Conservation (phyloP, 2,888 invertebrate genomes). For the Dicycla oo region DNA sequence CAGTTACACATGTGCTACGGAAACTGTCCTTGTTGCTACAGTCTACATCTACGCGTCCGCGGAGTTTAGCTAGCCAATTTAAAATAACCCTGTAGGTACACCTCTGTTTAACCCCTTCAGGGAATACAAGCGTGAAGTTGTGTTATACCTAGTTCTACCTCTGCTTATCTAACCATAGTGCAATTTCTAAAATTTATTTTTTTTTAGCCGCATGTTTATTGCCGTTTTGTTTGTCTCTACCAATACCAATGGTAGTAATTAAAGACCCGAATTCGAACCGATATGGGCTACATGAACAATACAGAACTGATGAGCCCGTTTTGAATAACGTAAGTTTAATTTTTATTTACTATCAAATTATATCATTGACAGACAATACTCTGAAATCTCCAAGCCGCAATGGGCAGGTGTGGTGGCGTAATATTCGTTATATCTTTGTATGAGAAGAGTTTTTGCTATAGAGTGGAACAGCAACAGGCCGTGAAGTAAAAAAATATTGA, state of each 20-base stretch:
- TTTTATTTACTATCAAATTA: neutral
- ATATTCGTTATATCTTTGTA: neutral
- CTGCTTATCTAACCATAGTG: neutral
- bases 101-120: too few species aligned
- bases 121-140: neutral
- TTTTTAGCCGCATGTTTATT: constrained; percentile 74
- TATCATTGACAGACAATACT: neutral
- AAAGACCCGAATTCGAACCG: constrained; percentile 22
- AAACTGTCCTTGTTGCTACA: too few species aligned
- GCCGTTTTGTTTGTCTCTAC: constrained; percentile 74
- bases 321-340: constrained; percentile 33
- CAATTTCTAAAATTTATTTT: neutral
- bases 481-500: too few species aligned
- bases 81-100: neutral
- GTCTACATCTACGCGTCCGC: too few species aligned
- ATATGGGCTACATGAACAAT: neutral
- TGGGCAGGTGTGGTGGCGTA: fast-evolving
- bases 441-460: neutral
- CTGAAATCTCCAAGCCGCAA: neutral
- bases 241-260: constrained; percentile 73
- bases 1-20: too few species aligned
- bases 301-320: neutral
- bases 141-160: neutral
- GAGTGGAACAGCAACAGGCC: neutral
- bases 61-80: too few species aligned